These are phyloP conservation scores for Thalassophryne amazonica DNA, from an alignment of 2,797 vertebrate genomes.

Conservation along the genomic window DNA sequence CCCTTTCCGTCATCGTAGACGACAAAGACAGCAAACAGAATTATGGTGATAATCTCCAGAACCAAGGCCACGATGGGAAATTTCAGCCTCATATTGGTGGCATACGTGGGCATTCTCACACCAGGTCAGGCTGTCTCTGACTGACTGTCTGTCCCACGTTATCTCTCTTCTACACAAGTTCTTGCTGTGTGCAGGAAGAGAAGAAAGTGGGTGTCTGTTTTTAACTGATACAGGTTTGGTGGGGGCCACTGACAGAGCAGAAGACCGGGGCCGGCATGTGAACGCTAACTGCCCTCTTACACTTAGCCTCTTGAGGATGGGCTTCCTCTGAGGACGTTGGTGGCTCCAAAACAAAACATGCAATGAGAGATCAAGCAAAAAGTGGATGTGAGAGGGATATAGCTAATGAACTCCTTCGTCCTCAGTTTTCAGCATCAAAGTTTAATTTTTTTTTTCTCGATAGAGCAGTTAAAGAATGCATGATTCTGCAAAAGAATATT, in stretches of 20 bases:
- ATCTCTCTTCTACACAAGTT: slow-evolving; percentile 33
- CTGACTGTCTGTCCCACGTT: slow-evolving; percentile 14
- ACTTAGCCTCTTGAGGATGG: slow-evolving; percentile 51
- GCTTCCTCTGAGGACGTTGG: slow-evolving; percentile 59
- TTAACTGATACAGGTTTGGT: slow-evolving; percentile 61
- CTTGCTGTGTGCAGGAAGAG: slow-evolving; percentile 70
- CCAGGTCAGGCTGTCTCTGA: slow-evolving; percentile 37
- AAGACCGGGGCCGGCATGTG: slow-evolving; percentile 35
- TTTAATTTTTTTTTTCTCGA: slow-evolving; percentile 20
- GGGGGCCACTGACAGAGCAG: slow-evolving; percentile 72
- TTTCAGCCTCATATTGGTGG: slow-evolving; percentile 89
- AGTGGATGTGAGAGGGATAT: slow-evolving; percentile 19
- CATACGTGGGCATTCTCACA: slow-evolving; percentile 72
- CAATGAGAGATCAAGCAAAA: slow-evolving; percentile 36
- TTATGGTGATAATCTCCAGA: slow-evolving; percentile 84
- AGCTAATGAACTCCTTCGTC: slow-evolving; percentile 34
- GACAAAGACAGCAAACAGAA: slow-evolving; percentile 85
- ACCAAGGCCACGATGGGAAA: slow-evolving; percentile 85
- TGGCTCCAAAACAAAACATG: slow-evolving; percentile 44
- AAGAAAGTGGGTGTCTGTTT: slow-evolving; percentile 51
- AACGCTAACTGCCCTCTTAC: slow-evolving; percentile 64
- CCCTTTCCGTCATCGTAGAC: slow-evolving; percentile 70
- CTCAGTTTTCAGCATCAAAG: slow-evolving; percentile 45
- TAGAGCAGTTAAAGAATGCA: no score
- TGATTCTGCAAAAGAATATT: no score